Evolutionary conservation across 2,888 invertebrate genomes (phyloP).

Genomic region (Zaprionus obscuricornis): DNA sequence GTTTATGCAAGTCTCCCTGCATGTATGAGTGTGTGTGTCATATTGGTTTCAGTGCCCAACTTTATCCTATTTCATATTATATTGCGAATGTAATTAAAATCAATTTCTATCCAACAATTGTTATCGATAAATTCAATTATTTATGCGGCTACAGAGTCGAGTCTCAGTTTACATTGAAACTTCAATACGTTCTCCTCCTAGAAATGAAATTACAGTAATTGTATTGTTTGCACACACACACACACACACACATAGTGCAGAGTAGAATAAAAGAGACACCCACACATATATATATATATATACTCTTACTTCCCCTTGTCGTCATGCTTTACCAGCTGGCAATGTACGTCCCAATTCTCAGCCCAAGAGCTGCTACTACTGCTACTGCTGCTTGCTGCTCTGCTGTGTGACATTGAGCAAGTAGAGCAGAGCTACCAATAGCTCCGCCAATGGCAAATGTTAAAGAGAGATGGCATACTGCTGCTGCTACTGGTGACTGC

Average conservation of each 20-base stretch:
- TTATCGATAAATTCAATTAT: slow-evolving; percentile 33
- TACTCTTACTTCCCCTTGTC: background rate
- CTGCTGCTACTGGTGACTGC: too few species aligned
- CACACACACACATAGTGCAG: too few species aligned
- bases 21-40: too few species aligned
- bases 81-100: slow-evolving; percentile 18
- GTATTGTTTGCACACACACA: too few species aligned
- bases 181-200: slow-evolving; percentile 13
- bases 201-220: slow-evolving; percentile 43
- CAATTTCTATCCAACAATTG: slow-evolving; percentile 16
- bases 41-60: too few species aligned
- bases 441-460: slow-evolving; percentile 13
- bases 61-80: too few species aligned
- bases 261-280: too few species aligned
- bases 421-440: slow-evolving; percentile 28
- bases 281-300: background rate
- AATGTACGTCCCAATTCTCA: slow-evolving; percentile 61
- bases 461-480: slow-evolving; percentile 39
- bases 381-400: slow-evolving; percentile 12
- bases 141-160: background rate
- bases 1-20: too few species aligned
- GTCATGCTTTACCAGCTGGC: slow-evolving; percentile 32
- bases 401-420: slow-evolving; percentile 51
- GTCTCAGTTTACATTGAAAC: slow-evolving; percentile 25
- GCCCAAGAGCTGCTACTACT: slow-evolving; percentile 36